Base-by-base conservation (phyloP, 2,888 invertebrate species). In the Pammene fasciana region DNA sequence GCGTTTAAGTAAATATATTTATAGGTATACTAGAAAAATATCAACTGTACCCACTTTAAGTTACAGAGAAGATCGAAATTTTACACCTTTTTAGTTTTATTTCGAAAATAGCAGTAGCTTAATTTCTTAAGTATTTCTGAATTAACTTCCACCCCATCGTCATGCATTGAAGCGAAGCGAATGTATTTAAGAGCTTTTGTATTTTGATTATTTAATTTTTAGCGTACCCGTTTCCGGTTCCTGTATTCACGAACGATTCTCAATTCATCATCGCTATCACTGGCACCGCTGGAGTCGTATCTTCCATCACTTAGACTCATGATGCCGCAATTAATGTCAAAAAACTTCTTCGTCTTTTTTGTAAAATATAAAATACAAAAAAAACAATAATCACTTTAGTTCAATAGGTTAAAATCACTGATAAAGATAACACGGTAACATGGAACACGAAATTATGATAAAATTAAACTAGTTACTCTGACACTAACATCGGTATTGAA, bases 221-320 rank as follows among this genome's bases (percentile, higher is more conserved):
- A 46, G 26, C 56, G 5, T 80, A 79, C 79, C 80, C 76, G 64
- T 46, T 72, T 66, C 72, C 60, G 74, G 41, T 73, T 75, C 71
- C 74, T 75, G 66, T 71, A 77, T 43, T 75, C 70, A 18, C 73
- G 72, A 59, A 78, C 67, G 38, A 79, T 76, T 52, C 74, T 74
- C 38, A 73, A 13, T 70, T 78, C 78, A 36, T 76, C 75, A 66
- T 79, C 78, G 59, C 79, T 79, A 70, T 80, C 77, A 36, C 76
- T 78, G 14, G 75, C 75, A 38, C 75, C 78, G 46, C 73, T 74
- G 16, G 74, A 72, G 16, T 72, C 72, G 48, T 57, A 71, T 38
- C 48, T 61, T 38, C 57, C 38, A n/a, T 38, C 43, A 36, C 18
- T 54, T 52, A 55, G 52, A 64, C 55, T 54, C 73, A 73, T 72